A percentile compares a stretch with the other conserved stretches of the same genome.
Evolutionary conservation across 2,113 vertebrate species (phyloP).

Genomic region (Zonotrichia leucophrys): DNA sequence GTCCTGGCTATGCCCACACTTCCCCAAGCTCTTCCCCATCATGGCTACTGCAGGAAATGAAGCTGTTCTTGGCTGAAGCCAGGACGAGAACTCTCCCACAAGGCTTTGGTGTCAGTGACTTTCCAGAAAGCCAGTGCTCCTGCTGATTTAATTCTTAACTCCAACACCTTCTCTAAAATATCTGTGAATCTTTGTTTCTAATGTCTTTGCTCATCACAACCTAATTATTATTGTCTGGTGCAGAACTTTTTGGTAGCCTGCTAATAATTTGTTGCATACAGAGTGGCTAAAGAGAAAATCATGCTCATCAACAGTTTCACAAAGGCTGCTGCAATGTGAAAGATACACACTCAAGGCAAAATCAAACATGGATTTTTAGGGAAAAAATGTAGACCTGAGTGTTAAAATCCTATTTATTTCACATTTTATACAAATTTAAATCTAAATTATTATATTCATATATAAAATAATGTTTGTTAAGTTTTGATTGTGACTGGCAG

Average conservation of each 20-base stretch:
- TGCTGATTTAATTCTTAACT: background rate
- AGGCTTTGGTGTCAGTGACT: background rate
- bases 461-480: background rate
- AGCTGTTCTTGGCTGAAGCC: background rate
- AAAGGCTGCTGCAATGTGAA: background rate
- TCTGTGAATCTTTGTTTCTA: background rate
- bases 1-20: background rate
- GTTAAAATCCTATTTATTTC: background rate
- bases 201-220: background rate
- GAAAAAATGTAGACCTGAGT: background rate
- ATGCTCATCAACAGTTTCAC: background rate
- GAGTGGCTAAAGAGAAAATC: background rate
- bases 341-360: background rate
- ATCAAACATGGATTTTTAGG: background rate
- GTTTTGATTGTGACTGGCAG: background rate
- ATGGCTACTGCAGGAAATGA: background rate
- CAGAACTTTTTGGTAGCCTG: background rate
- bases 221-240: background rate
- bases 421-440: background rate
- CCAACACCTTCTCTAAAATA: background rate
- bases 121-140: background rate
- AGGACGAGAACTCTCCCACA: background rate
- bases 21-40: accelerated
- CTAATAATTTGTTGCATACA: background rate
- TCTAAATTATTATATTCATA: background rate